Base-by-base conservation (phyloP, 30 jellyfish, hydroid and myxozoan genomes). In the Chrysaora quinquecirrha region DNA sequence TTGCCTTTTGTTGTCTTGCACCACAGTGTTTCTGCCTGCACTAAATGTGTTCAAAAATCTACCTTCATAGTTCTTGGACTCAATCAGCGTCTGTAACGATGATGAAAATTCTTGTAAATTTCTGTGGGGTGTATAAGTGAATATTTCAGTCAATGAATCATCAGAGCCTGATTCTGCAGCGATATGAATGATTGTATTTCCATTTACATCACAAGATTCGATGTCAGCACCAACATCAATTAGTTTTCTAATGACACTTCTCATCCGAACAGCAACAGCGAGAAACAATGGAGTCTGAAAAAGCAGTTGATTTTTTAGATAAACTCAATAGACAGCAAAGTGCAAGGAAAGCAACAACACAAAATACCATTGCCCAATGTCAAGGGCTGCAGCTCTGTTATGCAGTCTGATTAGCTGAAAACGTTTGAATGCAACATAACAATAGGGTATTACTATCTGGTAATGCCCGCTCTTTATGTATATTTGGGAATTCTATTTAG, bases 151-250 rank as follows among this genome's bases (percentile, higher is more conserved):
- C 3, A 78, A 34, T 25, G 80, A 20, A 21, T 48, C 68, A 32
- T 78, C 72, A 12, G 32, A 7, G 16, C 89, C 89, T 61, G 38
- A 31, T n/a, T 38, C 80, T 9, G 89, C 89, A 32, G 72, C 89
- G 7, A 78, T 6, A 31, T 78, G 89, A 1, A 78, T 35, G 48
- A 61, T 34, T 25, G 43, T 61, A 49, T 78, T 78, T 22, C 89
- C 89, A 61, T 30, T 11, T 19, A 25, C 34, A 47, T 78, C 89
- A 48, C 80, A 78, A 28, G 46, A 23, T 35, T 38, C 80, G n/a
- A 78, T 27, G 24, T 78, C 80, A 12, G 73, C 89, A 78, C 89
- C 89, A 25, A 78, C 34, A 38, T 61, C 89, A 20, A 78, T 65
- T 48, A 78, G 65, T 24, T 47, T 62, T 43, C 89, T 34, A 10